These are phyloP conservation scores for Syrmaticus mikado DNA, from an alignment of 2,113 vertebrate genomes.

Conservation along the genomic window DNA sequence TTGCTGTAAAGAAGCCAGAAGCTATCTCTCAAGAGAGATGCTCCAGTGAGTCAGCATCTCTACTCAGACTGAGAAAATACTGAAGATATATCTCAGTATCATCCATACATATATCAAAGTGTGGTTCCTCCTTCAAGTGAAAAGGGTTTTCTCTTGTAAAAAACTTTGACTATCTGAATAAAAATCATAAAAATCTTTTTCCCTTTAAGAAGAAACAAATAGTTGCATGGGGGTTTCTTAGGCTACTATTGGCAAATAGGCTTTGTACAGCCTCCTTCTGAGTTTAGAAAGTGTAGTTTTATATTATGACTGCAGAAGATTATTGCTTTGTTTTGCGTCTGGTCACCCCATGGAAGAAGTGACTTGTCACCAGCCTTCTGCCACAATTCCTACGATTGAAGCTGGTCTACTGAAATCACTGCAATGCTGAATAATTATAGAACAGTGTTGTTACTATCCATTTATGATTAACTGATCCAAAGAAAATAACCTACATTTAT, in stretches of 20 bases:
- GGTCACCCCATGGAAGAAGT: neutral
- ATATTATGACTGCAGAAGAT: neutral
- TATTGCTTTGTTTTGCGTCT: neutral
- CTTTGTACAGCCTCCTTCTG: neutral
- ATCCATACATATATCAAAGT: neutral
- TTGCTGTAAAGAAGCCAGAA: neutral
- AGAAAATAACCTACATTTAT: neutral
- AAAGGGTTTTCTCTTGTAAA: neutral
- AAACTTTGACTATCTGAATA: neutral
- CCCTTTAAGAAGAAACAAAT: neutral
- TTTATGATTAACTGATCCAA: neutral
- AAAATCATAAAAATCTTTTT: neutral
- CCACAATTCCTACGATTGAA: neutral
- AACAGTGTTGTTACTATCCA: neutral
- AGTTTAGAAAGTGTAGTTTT: neutral
- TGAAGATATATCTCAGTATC: neutral
- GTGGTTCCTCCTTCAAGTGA: neutral
- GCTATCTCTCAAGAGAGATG: neutral
- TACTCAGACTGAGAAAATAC: neutral
- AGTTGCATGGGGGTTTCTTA: neutral
- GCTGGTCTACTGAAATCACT: neutral
- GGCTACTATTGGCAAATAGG: neutral
- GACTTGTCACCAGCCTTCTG: fast-evolving
- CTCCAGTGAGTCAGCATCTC: neutral
- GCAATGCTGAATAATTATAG: neutral